phyloP scores from a whole-genome alignment of 2,797 vertebrate species.

The Platalea minor region DNA sequence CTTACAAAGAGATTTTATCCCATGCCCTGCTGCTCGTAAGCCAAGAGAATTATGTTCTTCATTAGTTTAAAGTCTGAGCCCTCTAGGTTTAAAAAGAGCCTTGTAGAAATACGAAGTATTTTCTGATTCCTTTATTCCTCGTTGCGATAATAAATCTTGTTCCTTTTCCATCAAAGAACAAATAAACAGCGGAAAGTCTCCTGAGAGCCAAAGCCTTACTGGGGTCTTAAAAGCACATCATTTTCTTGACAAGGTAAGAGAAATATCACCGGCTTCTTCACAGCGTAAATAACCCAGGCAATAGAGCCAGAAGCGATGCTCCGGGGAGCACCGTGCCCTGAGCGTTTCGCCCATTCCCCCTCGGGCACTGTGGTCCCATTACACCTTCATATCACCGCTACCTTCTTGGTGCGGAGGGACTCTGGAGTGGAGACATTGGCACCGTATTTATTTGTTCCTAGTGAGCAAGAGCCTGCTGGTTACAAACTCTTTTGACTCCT shows the following conservation, averaged over 20 bases:
- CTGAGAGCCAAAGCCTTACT: fast-evolving
- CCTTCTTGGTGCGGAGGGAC: background rate
- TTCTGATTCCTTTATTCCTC: background rate
- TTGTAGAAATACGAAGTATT: background rate
- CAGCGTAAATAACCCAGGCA: background rate
- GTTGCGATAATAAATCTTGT: background rate
- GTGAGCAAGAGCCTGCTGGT: background rate
- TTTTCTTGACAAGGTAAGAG: background rate
- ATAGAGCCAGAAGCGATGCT: background rate
- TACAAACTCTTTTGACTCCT: background rate
- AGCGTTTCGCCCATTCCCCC: background rate
- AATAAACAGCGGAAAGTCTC: background rate
- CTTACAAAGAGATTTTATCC: background rate
- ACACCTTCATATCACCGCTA: background rate
- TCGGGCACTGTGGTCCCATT: background rate
- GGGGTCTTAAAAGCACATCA: background rate
- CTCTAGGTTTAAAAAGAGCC: background rate
- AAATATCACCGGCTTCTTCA: background rate
- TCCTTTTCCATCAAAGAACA: background rate
- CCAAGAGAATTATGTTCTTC: background rate
- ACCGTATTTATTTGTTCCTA: background rate
- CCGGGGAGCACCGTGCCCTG: background rate
- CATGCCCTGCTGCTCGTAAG: background rate
- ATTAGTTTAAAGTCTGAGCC: background rate
- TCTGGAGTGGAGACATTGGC: background rate